Base-by-base conservation (phyloP, 2,797 vertebrate genomes). In the Helicolenus hilgendorfi region DNA sequence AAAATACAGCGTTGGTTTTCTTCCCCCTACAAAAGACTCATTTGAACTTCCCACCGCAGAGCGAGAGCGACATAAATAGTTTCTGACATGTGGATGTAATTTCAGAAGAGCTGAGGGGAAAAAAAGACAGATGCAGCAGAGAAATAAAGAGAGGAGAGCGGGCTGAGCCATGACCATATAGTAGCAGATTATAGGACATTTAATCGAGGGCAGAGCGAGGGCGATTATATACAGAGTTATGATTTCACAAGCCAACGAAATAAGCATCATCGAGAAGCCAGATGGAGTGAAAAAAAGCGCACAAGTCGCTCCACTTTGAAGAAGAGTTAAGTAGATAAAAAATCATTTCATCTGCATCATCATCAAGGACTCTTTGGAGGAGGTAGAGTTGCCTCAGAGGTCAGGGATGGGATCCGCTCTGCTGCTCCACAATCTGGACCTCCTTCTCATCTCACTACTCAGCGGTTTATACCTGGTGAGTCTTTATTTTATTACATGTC, bases 391-490 rank as follows among this genome's bases (percentile, higher is more conserved):
- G 87, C 85, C 95, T 96, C 86, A 60, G 83, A 60, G 82, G 85
- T 93, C 92, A 98, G 98, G 96, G 94, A 99, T 99, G 99, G 98
- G 98, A 98, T 97, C 98, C 95, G 86, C 95, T 95, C 95, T 97
- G 94, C 89, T 98, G 88, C 95, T 96, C 87, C 97, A 96, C 97
- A 97, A 97, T 60, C 96, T 99, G 96, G 97, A 98, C 92, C 94
- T 98, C 84, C 94, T 98, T 74, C 96, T 99, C 97, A 97, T 98
- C 94, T 98, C 98, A 7, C 95, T 98, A 0, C 81, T 99, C 87
- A 97, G 98, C 90, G 96, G 96, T 1, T 94, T 98, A 11, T 98
- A 97, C 36, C 96, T 99, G 99, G 99, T 99, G 96, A 99, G 99
- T 98, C 70, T 38, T 26, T 22, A 6, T 35, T 9, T 45, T 11